Evolutionary conservation across 2,797 vertebrate genomes (phyloP), one percentile per base, ranked within the genome.

Genomic region (Aldrovandia affinis): DNA sequence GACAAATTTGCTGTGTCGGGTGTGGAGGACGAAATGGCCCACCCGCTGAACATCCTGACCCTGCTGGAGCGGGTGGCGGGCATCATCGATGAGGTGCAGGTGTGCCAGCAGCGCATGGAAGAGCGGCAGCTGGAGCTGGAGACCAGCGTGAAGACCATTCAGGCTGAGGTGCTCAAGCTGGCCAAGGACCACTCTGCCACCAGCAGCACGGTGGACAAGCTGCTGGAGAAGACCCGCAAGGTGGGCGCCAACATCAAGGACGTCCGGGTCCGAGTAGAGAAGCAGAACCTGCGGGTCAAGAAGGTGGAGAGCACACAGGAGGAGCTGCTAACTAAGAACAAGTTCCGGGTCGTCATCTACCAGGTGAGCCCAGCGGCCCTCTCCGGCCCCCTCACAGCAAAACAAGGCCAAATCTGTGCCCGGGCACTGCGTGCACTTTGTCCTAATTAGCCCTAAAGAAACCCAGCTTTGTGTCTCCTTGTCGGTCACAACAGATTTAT

Each of bases 311-410:
- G 95, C 78, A 98, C 97, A 0, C 98, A 99, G 91, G 95, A 95
- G 9, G 98, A 99, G 89, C 97, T 99, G 86, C 95, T 99, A 83
- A 96, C 93, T 89, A 99, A 98, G 93, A 99, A 98, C 95, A 99
- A 97, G 94, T 99, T 99, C 90, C 95, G 97, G 1, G 98, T 99
- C 78, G 97, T 99, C 25, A 99, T 99, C 91, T 99, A 99, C 86
- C 98, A 97, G 96, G 97, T 97, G 94, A 94, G 85, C 44, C 33
- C 20, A 28, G 50, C 33, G 7, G 10, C 9, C 78, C 55, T 68
- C 12, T 36, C 4, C n/a, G 18, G 28, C 14, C 78, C 25, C 1
- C 28, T 79, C 59, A 36, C 42, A 55, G 20, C 18, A 20, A 28
- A 57, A 33, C 8, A 25, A 57, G 52, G n/a, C 33, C 30, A 36